phyloP scores from a whole-genome alignment of 2,797 vertebrate genomes.

The Sebastes hopkinsi region DNA sequence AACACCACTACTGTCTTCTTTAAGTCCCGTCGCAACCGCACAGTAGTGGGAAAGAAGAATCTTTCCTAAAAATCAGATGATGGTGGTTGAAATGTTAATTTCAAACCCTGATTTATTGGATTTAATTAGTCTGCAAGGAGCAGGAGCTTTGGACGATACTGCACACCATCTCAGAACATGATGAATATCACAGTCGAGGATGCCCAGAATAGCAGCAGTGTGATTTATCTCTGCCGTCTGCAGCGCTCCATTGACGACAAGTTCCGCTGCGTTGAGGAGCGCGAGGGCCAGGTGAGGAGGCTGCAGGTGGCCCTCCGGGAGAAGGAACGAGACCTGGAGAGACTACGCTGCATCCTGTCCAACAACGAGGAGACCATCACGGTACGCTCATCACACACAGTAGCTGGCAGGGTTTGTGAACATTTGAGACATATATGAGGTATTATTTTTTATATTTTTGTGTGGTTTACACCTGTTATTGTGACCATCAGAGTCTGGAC shows the following conservation, averaged over 20 bases:
- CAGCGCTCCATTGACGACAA: conserved; percentile 93
- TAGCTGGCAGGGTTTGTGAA: background rate
- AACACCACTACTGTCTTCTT: background rate
- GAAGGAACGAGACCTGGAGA: conserved; percentile 89
- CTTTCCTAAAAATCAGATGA: background rate
- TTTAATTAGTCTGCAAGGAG: background rate
- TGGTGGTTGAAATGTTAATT: background rate
- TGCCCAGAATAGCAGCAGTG: conserved; percentile 3
- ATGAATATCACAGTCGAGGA: background rate
- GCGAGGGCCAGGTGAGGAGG: conserved; percentile 88
- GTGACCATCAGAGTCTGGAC: conserved; percentile 86
- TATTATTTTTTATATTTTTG: background rate
- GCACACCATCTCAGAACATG: background rate
- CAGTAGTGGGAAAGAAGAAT: background rate
- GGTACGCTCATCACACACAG: conserved; percentile 63
- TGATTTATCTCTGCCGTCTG: conserved; percentile 1
- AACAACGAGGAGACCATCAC: conserved; percentile 93
- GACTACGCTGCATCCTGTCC: conserved; percentile 87
- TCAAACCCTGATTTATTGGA: background rate
- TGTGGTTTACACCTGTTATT: background rate
- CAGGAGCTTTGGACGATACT: background rate
- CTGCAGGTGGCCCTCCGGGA: conserved; percentile 88
- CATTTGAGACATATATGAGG: background rate
- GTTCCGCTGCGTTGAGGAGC: conserved; percentile 90
- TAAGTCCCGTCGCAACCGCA: background rate